Percentiles rank a stretch among this genome's conserved stretches.
These are phyloP conservation scores for Pseudocheirus occidentalis DNA, from an alignment of 2,797 vertebrate species.

Conservation along the genomic window DNA sequence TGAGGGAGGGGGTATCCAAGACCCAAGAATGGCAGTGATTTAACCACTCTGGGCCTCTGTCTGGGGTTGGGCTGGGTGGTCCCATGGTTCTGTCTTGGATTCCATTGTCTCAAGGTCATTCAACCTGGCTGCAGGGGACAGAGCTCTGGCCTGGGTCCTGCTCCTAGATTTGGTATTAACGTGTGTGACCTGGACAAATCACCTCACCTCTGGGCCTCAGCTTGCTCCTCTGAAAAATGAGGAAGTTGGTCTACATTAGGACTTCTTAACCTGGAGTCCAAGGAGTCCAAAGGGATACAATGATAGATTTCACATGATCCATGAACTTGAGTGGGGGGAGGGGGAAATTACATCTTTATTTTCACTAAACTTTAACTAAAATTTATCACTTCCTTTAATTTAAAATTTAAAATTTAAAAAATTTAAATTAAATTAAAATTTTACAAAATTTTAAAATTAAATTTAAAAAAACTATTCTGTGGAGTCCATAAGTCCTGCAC, in stretches of 20 bases:
- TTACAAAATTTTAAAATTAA: neutral
- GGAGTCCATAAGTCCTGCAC: neutral
- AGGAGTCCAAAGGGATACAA: neutral
- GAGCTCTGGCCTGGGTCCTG: neutral
- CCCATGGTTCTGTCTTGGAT: neutral
- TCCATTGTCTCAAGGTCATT: neutral
- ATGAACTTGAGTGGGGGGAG: neutral
- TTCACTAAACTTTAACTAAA: neutral
- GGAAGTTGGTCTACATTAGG: neutral
- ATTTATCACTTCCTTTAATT: neutral
- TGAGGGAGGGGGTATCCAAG: neutral
- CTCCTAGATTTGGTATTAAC: neutral
- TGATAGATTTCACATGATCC: neutral
- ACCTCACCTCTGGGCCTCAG: neutral
- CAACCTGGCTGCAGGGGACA: neutral
- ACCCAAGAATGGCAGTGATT: neutral
- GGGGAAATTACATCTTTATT: too few species aligned
- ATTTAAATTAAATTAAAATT: too few species aligned
- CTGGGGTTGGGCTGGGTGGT: neutral
- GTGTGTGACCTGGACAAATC: neutral
- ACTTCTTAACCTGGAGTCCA: neutral
- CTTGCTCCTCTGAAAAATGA: neutral
- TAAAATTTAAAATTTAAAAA: neutral
- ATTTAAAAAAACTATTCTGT: neutral
- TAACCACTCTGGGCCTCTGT: neutral